Evolutionary conservation across 2,797 vertebrate genomes (phyloP).

Genomic region (Tachyglossus aculeatus): DNA sequence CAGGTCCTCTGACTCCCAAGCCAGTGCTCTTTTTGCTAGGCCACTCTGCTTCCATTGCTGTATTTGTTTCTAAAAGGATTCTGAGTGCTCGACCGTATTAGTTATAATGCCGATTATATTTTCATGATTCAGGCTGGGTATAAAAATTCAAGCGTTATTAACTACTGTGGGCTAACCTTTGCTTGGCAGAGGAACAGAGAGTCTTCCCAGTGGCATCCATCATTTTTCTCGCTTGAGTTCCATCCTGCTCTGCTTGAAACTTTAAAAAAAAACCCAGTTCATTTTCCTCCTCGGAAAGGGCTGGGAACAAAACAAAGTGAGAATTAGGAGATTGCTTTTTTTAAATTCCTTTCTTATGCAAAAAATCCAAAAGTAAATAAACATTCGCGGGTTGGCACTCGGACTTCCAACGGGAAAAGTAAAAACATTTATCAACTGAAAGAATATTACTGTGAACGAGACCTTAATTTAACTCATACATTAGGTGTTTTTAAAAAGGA

Average conservation of each 20-base stretch:
- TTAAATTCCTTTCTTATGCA: neutral
- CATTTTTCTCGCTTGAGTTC: constrained; percentile 83
- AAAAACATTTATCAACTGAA: neutral
- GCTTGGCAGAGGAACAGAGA: constrained; percentile 82
- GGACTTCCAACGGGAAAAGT: neutral
- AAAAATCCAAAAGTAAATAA: too few species aligned
- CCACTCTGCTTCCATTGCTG: too few species aligned
- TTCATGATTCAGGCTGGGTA: too few species aligned
- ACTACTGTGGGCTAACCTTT: too few species aligned
- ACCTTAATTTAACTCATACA: neutral
- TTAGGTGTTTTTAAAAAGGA: constrained; percentile 32
- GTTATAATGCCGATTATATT: too few species aligned
- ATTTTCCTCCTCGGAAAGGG: constrained; percentile 85
- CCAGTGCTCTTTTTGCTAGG: too few species aligned
- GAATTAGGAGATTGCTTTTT: neutral
- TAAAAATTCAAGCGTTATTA: too few species aligned
- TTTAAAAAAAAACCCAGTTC: constrained; percentile 84
- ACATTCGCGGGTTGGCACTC: too few species aligned
- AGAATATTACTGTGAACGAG: neutral
- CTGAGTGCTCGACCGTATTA: too few species aligned
- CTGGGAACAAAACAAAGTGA: constrained; percentile 62
- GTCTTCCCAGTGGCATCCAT: constrained; percentile 86
- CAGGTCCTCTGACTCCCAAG: too few species aligned
- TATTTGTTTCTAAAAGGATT: too few species aligned
- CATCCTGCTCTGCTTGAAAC: constrained; percentile 82